phyloP scores from a whole-genome alignment of 2,113 vertebrate species.

The Hydrochoerus hydrochaeris region DNA sequence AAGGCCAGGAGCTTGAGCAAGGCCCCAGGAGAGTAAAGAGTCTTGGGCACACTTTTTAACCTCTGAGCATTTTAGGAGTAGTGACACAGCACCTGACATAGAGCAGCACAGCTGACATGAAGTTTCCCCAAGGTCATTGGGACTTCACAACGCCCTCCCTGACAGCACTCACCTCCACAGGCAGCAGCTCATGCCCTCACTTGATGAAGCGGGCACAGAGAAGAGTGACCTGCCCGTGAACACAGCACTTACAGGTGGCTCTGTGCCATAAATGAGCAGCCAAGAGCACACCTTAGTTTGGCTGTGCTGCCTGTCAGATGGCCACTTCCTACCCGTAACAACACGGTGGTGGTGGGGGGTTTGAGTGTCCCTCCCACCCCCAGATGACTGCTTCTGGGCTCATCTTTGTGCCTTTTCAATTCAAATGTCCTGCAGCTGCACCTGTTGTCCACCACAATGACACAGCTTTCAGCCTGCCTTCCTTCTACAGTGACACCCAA shows the following conservation, averaged over 20 bases:
- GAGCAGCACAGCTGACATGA: background rate
- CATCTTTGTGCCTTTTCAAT: too few relatives aligned
- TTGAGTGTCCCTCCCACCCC: background rate
- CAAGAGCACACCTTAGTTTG: rapidly evolving
- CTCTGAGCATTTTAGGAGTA: too few relatives aligned
- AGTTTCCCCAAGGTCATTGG: too few relatives aligned
- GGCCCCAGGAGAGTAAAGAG: background rate
- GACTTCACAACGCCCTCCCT: background rate
- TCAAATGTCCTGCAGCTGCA: background rate
- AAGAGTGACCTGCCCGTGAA: background rate
- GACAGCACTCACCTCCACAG: rapidly evolving
- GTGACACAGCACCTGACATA: rapidly evolving
- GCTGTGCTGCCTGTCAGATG: too few relatives aligned
- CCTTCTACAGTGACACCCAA: background rate
- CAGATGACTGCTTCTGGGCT: too few relatives aligned
- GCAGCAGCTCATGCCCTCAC: background rate
- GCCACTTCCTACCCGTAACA: background rate
- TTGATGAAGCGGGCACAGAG: background rate
- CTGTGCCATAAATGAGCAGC: rapidly evolving
- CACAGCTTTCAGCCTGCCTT: background rate
- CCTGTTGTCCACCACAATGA: background rate
- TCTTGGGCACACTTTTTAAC: background rate
- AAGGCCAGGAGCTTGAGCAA: background rate
- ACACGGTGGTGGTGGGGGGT: too few relatives aligned
- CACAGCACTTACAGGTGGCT: background rate